Percentiles rank a stretch among this genome's conserved stretches.
Conservation (phyloP, 2,888 invertebrate genomes). For the Baccha elongata region DNA sequence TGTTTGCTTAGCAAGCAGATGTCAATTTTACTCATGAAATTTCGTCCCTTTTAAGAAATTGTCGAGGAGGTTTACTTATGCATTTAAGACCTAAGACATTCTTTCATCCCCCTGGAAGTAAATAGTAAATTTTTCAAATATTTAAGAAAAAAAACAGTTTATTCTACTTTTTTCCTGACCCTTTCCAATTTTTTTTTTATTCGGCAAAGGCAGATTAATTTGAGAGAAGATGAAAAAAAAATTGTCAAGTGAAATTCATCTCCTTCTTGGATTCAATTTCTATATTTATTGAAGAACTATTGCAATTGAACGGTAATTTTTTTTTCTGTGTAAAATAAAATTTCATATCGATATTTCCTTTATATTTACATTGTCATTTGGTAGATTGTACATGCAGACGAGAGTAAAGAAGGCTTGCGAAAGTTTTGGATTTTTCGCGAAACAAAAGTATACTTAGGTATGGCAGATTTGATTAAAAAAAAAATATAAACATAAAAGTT, state of each 20-base stretch:
- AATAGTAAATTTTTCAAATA: constrained; percentile 52
- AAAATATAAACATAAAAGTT: constrained; percentile 39
- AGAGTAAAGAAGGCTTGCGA: not conserved
- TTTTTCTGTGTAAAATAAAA: not conserved
- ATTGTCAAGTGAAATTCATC: constrained; percentile 48
- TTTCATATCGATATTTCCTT: constrained; percentile 44
- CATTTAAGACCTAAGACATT: constrained; percentile 27
- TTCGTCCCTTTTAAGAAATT: constrained; percentile 3
- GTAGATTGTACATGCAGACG: not conserved
- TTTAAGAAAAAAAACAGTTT: constrained; percentile 22
- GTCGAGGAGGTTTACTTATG: constrained; percentile 10
- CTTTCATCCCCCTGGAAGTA: constrained; percentile 21
- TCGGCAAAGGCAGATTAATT: constrained; percentile 16
- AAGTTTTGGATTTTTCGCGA: constrained; percentile 9
- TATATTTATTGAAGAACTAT: constrained; percentile 55
- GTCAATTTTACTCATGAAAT: constrained; percentile 48
- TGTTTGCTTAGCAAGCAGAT: constrained; percentile 31
- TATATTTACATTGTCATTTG: constrained; percentile 59
- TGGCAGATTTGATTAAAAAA: constrained; percentile 33
- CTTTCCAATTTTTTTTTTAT: constrained; percentile 31
- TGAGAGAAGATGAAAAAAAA: constrained; percentile 8
- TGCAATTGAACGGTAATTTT: constrained; percentile 38
- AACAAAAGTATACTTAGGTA: constrained; percentile 51
- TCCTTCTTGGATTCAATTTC: constrained; percentile 15
- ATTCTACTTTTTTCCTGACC: constrained; percentile 17